These are phyloP conservation scores for Dryocosmus kuriphilus DNA, from an alignment of 2,888 invertebrate genomes.

Conservation along the genomic window DNA sequence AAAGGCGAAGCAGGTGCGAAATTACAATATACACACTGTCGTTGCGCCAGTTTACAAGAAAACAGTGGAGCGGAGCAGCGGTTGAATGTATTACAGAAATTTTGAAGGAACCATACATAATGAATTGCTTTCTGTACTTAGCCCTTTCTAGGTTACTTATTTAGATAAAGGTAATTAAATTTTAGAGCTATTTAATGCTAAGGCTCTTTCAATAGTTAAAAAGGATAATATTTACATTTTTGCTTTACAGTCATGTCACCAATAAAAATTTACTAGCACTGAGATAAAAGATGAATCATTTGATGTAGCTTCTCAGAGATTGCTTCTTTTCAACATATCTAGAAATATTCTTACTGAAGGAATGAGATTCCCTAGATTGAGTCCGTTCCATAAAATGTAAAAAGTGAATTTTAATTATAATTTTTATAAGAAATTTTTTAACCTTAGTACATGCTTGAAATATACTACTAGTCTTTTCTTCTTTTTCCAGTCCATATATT, in stretches of 20 bases:
- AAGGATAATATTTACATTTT: constrained; percentile 34
- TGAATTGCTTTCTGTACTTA: constrained; percentile 84
- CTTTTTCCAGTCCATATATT: neutral
- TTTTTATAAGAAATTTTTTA: constrained; percentile 47
- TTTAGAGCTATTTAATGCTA: neutral
- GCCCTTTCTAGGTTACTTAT: constrained; percentile 90
- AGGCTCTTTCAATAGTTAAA: constrained; percentile 29
- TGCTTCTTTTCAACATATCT: constrained; percentile 87
- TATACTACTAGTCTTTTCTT: constrained; percentile 25
- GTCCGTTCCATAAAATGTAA: constrained; percentile 91
- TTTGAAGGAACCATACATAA: constrained; percentile 85
- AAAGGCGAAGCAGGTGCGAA: constrained; percentile 92
- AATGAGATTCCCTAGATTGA: constrained; percentile 89
- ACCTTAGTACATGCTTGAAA: constrained; percentile 23
- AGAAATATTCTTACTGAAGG: constrained; percentile 85
- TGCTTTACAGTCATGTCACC: too few species aligned
- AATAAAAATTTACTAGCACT: too few species aligned
- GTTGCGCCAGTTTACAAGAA: constrained; percentile 87
- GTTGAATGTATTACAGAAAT: constrained; percentile 80
- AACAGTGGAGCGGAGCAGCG: constrained; percentile 81
- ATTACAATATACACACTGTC: too few species aligned
- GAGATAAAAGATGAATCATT: too few species aligned
- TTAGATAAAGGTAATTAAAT: constrained; percentile 81
- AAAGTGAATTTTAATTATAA: constrained; percentile 26
- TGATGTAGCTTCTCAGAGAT: constrained; percentile 86